Percentiles rank a stretch among this genome's conserved stretches.
Evolutionary conservation across 1,140 invertebrate species (phyloP).

Genomic region (Tenebrio molitor): DNA sequence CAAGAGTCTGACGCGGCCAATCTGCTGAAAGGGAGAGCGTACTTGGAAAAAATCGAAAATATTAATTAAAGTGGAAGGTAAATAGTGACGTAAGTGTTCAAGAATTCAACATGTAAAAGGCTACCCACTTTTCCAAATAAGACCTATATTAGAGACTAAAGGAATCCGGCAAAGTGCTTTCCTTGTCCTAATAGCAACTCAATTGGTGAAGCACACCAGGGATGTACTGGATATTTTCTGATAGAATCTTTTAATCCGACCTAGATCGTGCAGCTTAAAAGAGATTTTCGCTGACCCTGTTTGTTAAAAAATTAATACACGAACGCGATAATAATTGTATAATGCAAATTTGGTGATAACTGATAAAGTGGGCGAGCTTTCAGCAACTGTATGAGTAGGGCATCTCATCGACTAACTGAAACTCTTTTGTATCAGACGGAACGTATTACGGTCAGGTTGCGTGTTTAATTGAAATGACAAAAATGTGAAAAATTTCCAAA

Average conservation of each 20-base stretch:
- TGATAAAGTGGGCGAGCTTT: too few species aligned
- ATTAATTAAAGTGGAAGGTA: neutral
- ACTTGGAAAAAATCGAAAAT: neutral
- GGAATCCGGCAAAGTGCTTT: conserved; percentile 29
- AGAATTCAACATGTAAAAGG: conserved; percentile 28
- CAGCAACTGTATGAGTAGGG: too few species aligned
- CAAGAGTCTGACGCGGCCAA: too few species aligned
- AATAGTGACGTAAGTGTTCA: neutral
- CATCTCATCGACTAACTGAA: too few species aligned
- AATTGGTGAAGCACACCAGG: conserved; percentile 19
- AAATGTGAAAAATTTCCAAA: conserved; percentile 1
- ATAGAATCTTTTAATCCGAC: neutral
- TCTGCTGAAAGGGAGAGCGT: neutral
- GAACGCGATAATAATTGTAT: too few species aligned
- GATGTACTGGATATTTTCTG: neutral
- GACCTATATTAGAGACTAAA: conserved; percentile 29
- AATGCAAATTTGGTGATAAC: too few species aligned
- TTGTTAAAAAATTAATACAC: too few species aligned
- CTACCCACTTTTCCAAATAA: conserved; percentile 33
- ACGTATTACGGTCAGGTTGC: too few species aligned
- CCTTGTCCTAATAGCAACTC: conserved; percentile 27
- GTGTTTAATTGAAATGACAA: too few species aligned
- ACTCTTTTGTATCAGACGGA: too few species aligned
- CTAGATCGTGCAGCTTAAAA: too few species aligned
- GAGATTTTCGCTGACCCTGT: too few species aligned